Conservation (phyloP, 2,797 vertebrate genomes). For the Epinephelus malabaricus region DNA sequence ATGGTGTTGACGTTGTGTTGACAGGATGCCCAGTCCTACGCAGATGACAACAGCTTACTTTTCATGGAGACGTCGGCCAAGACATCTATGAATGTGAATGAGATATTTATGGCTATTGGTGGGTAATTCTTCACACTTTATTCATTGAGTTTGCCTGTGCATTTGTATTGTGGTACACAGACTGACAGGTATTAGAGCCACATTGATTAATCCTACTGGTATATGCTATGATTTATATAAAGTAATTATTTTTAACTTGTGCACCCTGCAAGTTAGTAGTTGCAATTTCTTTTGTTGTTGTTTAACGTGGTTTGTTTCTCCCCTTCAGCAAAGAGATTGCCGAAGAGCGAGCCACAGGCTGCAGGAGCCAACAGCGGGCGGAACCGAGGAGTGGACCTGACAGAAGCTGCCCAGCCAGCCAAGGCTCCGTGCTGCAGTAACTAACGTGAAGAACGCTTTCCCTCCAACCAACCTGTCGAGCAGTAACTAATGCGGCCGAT, state of each 20-base stretch:
- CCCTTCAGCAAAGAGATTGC: constrained; percentile 94
- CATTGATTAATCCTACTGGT: neutral
- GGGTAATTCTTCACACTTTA: constrained; percentile 65
- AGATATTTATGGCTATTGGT: constrained; percentile 99
- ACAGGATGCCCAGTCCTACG: constrained; percentile 98
- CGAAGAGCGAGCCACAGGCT: constrained; percentile 95
- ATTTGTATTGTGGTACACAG: neutral
- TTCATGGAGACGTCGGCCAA: constrained; percentile 99
- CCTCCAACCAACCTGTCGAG: constrained; percentile 85
- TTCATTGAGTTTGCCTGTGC: constrained; percentile 1
- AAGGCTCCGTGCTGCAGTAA: constrained; percentile 97
- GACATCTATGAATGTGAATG: constrained; percentile 99
- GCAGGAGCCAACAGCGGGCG: constrained; percentile 89
- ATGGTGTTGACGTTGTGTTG: constrained; percentile 48
- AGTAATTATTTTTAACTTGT: neutral
- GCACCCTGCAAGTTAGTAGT: neutral
- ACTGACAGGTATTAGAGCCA: neutral
- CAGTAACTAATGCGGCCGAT: constrained; percentile 90
- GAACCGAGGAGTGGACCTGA: constrained; percentile 95
- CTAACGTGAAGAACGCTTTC: constrained; percentile 83
- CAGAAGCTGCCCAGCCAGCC: constrained; percentile 92
- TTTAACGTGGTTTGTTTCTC: neutral
- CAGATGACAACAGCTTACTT: constrained; percentile 98
- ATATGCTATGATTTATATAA: neutral
- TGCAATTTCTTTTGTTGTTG: neutral